Evolutionary conservation across 1,140 invertebrate species (phyloP).

Genomic region (Augochlora pura): DNA sequence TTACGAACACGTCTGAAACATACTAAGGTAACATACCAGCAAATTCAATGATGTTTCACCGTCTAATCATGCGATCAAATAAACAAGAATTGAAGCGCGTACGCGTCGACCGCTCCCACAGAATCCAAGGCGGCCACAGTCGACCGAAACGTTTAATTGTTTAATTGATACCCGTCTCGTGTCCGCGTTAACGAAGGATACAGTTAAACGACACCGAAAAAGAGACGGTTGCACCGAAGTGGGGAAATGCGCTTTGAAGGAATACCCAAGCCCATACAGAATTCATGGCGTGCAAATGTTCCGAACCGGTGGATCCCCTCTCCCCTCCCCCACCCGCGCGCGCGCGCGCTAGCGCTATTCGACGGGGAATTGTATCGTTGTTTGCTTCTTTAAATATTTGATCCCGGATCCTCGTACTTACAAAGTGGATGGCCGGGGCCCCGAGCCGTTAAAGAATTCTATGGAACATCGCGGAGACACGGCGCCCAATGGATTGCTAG

Average conservation of each 20-base stretch:
- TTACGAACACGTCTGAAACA: too few relatives aligned
- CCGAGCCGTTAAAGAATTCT: not conserved
- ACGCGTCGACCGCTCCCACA: not conserved
- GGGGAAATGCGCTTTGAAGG: not conserved
- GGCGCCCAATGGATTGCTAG: not conserved
- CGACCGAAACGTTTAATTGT: slow-evolving; percentile 13
- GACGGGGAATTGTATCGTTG: slow-evolving; percentile 23
- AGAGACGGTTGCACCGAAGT: not conserved
- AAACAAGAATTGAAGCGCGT: too few relatives aligned
- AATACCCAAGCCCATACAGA: slow-evolving; percentile 2
- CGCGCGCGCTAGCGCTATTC: not conserved
- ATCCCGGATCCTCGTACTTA: not conserved
- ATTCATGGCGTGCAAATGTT: slow-evolving; percentile 32
- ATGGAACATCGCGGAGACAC: not conserved
- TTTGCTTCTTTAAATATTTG: slow-evolving; percentile 32
- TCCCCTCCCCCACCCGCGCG: too few relatives aligned
- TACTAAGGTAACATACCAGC: too few relatives aligned
- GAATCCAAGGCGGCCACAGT: not conserved
- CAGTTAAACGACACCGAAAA: slow-evolving; percentile 14
- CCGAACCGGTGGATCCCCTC: not conserved
- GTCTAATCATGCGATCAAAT: too few relatives aligned
- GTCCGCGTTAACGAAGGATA: too few relatives aligned
- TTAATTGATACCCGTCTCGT: slow-evolving; percentile 13
- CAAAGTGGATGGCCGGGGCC: not conserved
- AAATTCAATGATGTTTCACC: too few relatives aligned